These are phyloP conservation scores for Furcula furcula DNA, from an alignment of 2,888 invertebrate genomes.

Conservation along the genomic window DNA sequence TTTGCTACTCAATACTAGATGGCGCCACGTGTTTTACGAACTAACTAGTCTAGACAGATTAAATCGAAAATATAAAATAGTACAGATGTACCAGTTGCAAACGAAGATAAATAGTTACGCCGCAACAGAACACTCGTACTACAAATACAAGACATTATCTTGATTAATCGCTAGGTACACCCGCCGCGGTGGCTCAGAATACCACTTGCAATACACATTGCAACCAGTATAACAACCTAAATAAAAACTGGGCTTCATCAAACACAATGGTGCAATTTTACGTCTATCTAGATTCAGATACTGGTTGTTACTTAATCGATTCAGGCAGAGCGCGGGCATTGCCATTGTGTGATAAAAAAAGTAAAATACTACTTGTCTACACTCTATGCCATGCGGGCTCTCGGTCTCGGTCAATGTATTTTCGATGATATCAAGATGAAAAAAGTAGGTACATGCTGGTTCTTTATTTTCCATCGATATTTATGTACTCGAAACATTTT, in stretches of 20 bases:
- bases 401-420: too few species aligned
- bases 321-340: constrained; percentile 23
- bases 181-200: constrained; percentile 18
- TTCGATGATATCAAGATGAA: too few species aligned
- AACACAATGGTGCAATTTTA: constrained; percentile 54
- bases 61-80: too few species aligned
- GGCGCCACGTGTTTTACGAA: constrained; percentile 13
- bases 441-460: too few species aligned
- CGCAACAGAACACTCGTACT: neutral
- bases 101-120: too few species aligned
- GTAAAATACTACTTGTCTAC: constrained; percentile 21
- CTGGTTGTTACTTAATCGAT: constrained; percentile 54
- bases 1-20: constrained; percentile 34
- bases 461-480: too few species aligned
- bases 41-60: too few species aligned
- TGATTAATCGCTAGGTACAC: constrained; percentile 14
- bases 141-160: neutral
- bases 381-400: constrained; percentile 2
- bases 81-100: too few species aligned
- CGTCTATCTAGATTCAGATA: constrained; percentile 51
- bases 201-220: constrained; percentile 20
- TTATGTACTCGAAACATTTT: too few species aligned
- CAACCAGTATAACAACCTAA: constrained; percentile 42
- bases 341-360: constrained; percentile 27
- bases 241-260: constrained; percentile 43